Conservation (phyloP, 2,797 vertebrate genomes). For the Eospalax fontanierii region DNA sequence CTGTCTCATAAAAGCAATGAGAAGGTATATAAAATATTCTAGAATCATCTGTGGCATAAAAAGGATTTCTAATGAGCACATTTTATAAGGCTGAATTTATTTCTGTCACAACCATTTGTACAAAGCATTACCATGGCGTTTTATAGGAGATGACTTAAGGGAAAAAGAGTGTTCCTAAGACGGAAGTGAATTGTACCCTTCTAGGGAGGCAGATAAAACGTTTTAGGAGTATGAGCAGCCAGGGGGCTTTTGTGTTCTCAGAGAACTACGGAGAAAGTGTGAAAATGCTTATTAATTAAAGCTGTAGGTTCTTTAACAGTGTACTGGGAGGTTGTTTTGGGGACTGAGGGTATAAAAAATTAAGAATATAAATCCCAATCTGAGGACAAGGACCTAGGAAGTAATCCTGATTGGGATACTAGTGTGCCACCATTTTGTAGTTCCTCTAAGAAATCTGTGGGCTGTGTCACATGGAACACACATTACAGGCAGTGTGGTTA, state of each 20-base stretch:
- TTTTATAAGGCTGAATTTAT: conserved; percentile 80
- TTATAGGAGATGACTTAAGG: conserved; percentile 23
- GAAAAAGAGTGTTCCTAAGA: conserved; percentile 12
- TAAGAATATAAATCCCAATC: not conserved
- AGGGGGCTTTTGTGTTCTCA: conserved; percentile 52
- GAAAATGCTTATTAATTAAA: conserved; percentile 63
- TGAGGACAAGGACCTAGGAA: not conserved
- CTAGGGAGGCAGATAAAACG: conserved; percentile 34
- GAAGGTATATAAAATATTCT: conserved; percentile 77
- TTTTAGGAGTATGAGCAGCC: conserved; percentile 10
- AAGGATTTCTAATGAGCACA: conserved; percentile 71
- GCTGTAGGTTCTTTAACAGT: not conserved
- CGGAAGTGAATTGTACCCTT: conserved; percentile 28
- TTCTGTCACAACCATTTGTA: conserved; percentile 64
- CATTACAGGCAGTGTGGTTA: rapidly evolving
- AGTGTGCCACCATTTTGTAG: not conserved
- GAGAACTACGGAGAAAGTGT: not conserved
- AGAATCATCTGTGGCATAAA: conserved; percentile 66
- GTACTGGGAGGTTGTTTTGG: not conserved
- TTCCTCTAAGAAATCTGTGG: not conserved
- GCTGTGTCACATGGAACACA: not conserved
- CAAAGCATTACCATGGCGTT: conserved; percentile 35
- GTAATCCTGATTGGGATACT: rapidly evolving
- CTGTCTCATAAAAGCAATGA: conserved; percentile 82
- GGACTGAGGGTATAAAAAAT: not conserved